Conservation (phyloP, 1,140 invertebrate species). For the Pantala flavescens region DNA sequence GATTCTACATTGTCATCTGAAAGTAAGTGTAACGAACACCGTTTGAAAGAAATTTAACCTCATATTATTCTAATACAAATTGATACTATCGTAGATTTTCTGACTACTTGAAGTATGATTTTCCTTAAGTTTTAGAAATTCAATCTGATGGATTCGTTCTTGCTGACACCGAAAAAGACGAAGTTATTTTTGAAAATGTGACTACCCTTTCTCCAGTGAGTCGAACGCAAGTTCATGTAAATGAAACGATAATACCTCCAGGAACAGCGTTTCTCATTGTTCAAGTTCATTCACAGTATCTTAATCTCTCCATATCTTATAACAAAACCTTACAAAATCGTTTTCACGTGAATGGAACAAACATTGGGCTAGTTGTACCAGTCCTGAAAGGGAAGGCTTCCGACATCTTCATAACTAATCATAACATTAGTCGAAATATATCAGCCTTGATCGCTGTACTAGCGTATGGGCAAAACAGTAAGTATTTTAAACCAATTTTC, state of each 20-base stretch:
- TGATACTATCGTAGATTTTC: too few species aligned
- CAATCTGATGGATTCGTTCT: too few species aligned
- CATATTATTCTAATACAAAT: too few species aligned
- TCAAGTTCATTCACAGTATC: conserved; percentile 51
- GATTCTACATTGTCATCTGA: too few species aligned
- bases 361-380: conserved; percentile 48
- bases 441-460: conserved; percentile 40
- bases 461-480: conserved; percentile 44
- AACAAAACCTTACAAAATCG: conserved; percentile 29
- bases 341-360: conserved; percentile 41
- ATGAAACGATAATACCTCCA: conserved; percentile 29
- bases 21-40: too few species aligned
- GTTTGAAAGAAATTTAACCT: too few species aligned
- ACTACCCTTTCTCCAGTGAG: too few species aligned
- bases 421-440: conserved; percentile 31
- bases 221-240: not conserved
- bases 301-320: conserved; percentile 50
- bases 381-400: conserved; percentile 16
- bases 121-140: too few species aligned
- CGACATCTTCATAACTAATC: conserved; percentile 35
- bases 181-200: too few species aligned
- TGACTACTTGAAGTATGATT: too few species aligned
- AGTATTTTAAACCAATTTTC: conserved; percentile 23
- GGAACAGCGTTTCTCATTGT: conserved; percentile 43
- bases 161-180: too few species aligned